A percentile compares a stretch with the other conserved stretches of the same genome.
Conservation (phyloP, 1,140 invertebrate genomes). For the Harpegnathos saltator region DNA sequence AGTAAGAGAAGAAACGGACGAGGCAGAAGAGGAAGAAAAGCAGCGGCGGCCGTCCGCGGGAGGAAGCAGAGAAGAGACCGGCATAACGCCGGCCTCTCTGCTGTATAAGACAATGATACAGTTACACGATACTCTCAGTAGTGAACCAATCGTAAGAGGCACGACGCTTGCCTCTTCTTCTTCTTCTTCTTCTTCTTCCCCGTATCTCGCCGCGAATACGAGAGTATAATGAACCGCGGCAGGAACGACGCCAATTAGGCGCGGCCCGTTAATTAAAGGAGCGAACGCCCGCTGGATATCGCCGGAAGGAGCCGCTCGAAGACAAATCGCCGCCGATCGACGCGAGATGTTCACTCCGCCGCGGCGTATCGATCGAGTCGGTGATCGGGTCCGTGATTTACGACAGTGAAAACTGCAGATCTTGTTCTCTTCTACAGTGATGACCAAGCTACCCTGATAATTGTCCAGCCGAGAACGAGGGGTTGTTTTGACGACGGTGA, state of each 20-base stretch:
- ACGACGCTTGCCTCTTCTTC: slow-evolving; percentile 49
- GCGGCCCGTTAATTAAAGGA: slow-evolving; percentile 43
- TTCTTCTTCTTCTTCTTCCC: no score
- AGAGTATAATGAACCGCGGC: slow-evolving; percentile 65
- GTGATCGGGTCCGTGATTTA: neutral
- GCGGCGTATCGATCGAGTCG: slow-evolving; percentile 13
- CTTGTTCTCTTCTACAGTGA: neutral
- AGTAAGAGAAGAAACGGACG: slow-evolving; percentile 35
- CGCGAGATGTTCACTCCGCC: slow-evolving; percentile 20
- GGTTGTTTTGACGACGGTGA: neutral
- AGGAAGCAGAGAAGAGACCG: slow-evolving; percentile 55
- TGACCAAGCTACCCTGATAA: neutral
- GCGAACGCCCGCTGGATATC: slow-evolving; percentile 20
- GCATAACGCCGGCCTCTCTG: slow-evolving; percentile 58
- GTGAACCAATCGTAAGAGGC: slow-evolving; percentile 73
- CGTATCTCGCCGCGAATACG: slow-evolving; percentile 35
- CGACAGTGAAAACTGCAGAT: slow-evolving; percentile 1
- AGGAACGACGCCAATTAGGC: slow-evolving; percentile 50
- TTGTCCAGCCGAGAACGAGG: neutral
- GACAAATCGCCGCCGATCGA: slow-evolving; percentile 16
- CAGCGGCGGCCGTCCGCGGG: slow-evolving; percentile 14
- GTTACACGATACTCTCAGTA: slow-evolving; percentile 79
- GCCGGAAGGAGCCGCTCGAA: slow-evolving; percentile 14
- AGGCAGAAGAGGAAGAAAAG: slow-evolving; percentile 30
- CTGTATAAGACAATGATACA: slow-evolving; percentile 82